These are phyloP conservation scores for Vulpes lagopus DNA, from an alignment of 2,113 vertebrate genomes.

Conservation along the genomic window DNA sequence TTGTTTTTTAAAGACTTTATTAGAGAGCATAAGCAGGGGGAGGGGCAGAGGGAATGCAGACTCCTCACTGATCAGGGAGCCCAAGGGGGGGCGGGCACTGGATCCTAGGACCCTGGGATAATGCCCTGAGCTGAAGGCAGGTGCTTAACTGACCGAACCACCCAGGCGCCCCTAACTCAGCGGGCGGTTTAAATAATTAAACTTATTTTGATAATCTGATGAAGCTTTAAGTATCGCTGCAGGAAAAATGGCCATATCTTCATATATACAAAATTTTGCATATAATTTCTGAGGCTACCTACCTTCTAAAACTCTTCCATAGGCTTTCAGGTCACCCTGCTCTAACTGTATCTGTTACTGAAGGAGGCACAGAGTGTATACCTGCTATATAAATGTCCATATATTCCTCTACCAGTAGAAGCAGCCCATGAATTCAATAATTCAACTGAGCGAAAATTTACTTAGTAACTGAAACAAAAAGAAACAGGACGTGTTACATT, in stretches of 20 bases:
- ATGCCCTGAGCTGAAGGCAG: no score
- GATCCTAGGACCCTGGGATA: no score
- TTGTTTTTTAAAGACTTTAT: no score
- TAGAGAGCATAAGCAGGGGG: no score
- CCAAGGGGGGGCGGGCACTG: no score
- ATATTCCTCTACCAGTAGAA: constrained; percentile 25
- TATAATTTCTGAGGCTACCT: not conserved
- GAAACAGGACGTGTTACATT: not conserved
- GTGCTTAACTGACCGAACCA: no score
- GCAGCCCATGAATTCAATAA: not conserved
- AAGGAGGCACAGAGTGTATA: not conserved
- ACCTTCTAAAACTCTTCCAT: not conserved
- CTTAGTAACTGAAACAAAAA: not conserved
- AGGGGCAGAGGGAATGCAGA: no score
- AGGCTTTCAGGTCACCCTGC: not conserved
- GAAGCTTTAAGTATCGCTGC: not conserved
- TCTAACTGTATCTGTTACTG: not conserved
- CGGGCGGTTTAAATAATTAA: not conserved
- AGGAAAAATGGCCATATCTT: not conserved
- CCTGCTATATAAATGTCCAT: not conserved
- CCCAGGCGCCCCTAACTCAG: not conserved
- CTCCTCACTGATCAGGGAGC: no score
- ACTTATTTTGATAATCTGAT: not conserved
- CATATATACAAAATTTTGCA: not conserved
- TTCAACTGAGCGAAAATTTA: not conserved